Evolutionary conservation across 2,113 vertebrate genomes (phyloP).

Genomic region (Candoia aspera): DNA sequence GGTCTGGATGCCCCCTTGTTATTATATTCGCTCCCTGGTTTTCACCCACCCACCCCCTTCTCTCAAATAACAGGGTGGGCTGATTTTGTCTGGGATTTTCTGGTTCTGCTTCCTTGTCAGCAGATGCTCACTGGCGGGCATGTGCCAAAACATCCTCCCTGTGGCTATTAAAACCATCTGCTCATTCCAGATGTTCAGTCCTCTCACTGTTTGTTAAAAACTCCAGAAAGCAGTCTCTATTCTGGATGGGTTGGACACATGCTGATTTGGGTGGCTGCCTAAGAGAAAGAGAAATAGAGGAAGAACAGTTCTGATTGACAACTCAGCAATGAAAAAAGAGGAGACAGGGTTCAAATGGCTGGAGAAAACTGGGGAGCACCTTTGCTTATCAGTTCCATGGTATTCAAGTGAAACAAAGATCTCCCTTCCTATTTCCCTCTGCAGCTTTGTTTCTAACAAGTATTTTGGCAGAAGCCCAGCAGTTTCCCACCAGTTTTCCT

Average conservation of each 20-base stretch:
- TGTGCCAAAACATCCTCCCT: fast-evolving
- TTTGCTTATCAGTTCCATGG: background rate
- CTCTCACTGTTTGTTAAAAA: background rate
- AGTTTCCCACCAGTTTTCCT: too few relatives aligned
- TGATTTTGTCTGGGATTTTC: background rate
- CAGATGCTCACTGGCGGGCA: conserved; percentile 40
- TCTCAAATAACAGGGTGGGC: background rate
- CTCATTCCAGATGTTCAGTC: conserved; percentile 59
- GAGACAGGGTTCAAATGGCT: background rate
- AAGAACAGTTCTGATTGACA: background rate
- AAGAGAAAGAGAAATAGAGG: background rate
- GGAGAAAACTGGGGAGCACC: background rate
- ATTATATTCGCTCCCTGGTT: background rate
- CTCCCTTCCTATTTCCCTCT: background rate
- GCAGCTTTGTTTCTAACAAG: background rate
- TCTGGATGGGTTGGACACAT: conserved; percentile 20
- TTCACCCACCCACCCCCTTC: background rate
- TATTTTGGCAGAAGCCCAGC: background rate
- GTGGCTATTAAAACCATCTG: conserved; percentile 47
- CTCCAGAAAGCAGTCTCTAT: conserved; percentile 38
- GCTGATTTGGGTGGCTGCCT: background rate
- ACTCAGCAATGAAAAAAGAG: background rate
- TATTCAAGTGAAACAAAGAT: background rate
- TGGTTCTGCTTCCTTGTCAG: background rate
- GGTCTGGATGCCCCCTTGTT: background rate